Percentiles rank a stretch among this genome's conserved stretches.
phyloP scores from a whole-genome alignment of 2,113 vertebrate genomes.

The Mobula hypostoma region DNA sequence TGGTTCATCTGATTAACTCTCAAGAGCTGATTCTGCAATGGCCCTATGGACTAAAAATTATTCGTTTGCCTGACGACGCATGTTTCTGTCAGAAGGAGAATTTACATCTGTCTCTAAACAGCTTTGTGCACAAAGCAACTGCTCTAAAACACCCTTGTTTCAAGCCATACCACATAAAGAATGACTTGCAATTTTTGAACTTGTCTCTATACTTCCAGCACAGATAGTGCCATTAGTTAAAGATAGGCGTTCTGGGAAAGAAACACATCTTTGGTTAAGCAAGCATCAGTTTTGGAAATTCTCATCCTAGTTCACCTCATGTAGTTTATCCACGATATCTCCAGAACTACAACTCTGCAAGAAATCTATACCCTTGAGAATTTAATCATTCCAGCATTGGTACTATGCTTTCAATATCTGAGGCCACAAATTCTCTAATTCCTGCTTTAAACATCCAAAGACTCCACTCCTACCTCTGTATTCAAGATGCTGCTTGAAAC shows the following conservation, averaged over 20 bases:
- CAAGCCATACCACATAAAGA: background rate
- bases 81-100: background rate
- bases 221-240: background rate
- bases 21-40: slow-evolving; percentile 13
- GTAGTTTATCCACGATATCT: too few relatives aligned
- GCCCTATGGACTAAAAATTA: background rate
- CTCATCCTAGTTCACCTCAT: too few relatives aligned
- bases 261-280: background rate
- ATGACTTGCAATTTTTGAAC: background rate
- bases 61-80: background rate
- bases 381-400: too few relatives aligned
- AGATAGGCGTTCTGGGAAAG: background rate
- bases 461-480: too few relatives aligned
- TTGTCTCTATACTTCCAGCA: background rate
- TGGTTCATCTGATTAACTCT: slow-evolving; percentile 27
- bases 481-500: too few relatives aligned
- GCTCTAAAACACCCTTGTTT: background rate
- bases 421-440: too few relatives aligned
- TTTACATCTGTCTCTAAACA: background rate
- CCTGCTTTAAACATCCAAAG: too few relatives aligned
- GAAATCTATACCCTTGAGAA: too few relatives aligned
- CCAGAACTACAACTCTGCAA: too few relatives aligned
- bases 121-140: background rate
- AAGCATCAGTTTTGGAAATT: too few relatives aligned
- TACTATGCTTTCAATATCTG: too few relatives aligned